These are phyloP conservation scores for Argopecten irradians DNA, from an alignment of 1,140 invertebrate genomes.

Conservation along the genomic window DNA sequence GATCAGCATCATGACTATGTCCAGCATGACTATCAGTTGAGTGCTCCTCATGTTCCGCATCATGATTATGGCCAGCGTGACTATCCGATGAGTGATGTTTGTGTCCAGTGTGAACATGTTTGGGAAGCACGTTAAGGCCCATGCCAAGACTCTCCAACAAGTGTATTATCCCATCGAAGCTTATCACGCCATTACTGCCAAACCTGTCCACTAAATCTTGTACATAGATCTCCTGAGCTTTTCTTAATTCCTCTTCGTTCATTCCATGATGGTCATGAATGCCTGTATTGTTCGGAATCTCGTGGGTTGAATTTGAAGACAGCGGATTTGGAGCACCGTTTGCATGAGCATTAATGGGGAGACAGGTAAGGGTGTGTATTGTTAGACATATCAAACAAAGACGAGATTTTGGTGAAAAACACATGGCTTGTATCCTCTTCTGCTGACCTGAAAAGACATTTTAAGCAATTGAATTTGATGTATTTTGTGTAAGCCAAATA, in stretches of 20 bases:
- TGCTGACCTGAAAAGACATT: background rate
- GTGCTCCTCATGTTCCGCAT: background rate
- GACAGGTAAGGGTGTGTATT: background rate
- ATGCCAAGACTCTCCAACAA: background rate
- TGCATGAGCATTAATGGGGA: background rate
- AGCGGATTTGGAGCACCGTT: background rate
- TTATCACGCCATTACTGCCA: background rate
- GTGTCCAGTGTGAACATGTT: background rate
- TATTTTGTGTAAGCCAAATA: too few relatives aligned
- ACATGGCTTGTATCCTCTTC: background rate
- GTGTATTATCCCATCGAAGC: background rate
- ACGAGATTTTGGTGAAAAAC: background rate
- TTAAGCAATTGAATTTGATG: background rate
- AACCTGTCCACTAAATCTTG: background rate
- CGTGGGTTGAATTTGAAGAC: background rate
- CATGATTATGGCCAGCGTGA: background rate
- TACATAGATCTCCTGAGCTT: background rate
- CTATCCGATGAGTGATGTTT: background rate
- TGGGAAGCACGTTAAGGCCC: background rate
- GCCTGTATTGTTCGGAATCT: too few relatives aligned
- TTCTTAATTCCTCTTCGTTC: background rate
- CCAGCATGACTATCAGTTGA: background rate
- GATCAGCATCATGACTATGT: constrained; percentile 9
- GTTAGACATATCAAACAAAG: background rate
- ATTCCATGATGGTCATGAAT: constrained; percentile 28